Evolutionary conservation across 1,140 invertebrate species (phyloP).

Genomic region (Lasioglossum albipes): DNA sequence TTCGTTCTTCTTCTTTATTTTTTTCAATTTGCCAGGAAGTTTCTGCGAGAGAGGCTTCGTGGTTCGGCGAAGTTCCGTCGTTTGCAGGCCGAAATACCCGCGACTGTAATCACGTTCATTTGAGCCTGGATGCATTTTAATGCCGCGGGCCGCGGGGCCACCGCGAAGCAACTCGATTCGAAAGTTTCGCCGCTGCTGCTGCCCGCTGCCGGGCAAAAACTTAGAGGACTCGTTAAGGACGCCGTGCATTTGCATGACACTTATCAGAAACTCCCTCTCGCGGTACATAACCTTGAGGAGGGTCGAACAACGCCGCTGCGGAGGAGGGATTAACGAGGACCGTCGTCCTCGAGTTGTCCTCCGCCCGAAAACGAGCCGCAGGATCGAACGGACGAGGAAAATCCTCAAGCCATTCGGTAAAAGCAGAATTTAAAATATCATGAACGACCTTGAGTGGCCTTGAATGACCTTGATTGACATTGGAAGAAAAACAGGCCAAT

Average conservation of each 20-base stretch:
- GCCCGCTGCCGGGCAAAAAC: slow-evolving; percentile 48
- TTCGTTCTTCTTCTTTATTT: neutral
- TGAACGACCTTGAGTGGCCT: no score
- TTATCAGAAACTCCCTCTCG: slow-evolving; percentile 49
- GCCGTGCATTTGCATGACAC: slow-evolving; percentile 50
- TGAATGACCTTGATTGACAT: no score
- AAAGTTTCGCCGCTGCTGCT: slow-evolving; percentile 31
- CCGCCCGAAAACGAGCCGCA: no score
- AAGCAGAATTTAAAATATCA: no score
- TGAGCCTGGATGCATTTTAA: slow-evolving; percentile 43
- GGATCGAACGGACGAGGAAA: no score
- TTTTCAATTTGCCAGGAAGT: slow-evolving; percentile 2
- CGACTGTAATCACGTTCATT: slow-evolving; percentile 42
- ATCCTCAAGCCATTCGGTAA: no score
- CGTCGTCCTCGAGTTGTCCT: no score
- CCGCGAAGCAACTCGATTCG: slow-evolving; percentile 21
- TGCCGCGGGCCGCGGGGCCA: slow-evolving; percentile 5
- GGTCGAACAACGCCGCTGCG: slow-evolving; percentile 24
- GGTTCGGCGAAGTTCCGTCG: slow-evolving; percentile 5
- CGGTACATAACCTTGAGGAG: slow-evolving; percentile 24
- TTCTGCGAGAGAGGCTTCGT: neutral
- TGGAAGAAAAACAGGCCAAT: no score
- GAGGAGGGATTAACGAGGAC: slow-evolving; percentile 50
- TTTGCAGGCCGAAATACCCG: slow-evolving; percentile 13
- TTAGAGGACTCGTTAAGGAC: slow-evolving; percentile 54